Base-by-base conservation (phyloP, 2,797 vertebrate genomes). In the Aulostomus chinensis region DNA sequence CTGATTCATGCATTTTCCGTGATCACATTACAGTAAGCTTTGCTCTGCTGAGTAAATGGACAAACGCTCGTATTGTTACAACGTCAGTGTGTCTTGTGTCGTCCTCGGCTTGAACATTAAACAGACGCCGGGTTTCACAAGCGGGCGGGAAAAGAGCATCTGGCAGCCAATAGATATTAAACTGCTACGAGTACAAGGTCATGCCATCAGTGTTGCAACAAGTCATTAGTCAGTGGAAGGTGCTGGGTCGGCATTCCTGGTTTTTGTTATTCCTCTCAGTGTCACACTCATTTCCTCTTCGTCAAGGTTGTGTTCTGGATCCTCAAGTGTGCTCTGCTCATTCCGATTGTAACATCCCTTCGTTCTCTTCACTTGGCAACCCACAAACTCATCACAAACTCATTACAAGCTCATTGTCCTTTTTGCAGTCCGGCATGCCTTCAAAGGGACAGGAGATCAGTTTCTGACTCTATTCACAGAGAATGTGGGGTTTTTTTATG, bases 11-110 rank as follows among this genome's bases (percentile, higher is more conserved):
- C 69, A 73, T 75, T 78, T 77, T 76, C 60, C 64, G 68, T 47
- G 77, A 71, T 83, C 77, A 39, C 51, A 42, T 85, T 83, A 80
- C 83, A 76, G 54, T 54, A 25, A 36, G 38, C 39, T 11, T 25
- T 20, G 38, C 34, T 33, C 71, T 58, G 50, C 34, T 34, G 8
- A 50, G 57, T 30, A 52, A 50, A 66, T 35, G 61, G 49, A 83
- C 74, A 78, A 54, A 47, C 34, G 28, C 43, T 37, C 32, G 50
- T 41, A 68, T 66, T 82, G 78, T 83, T 57, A 25, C 41, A 18
- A 7, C 12, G 40, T 38, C 55, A 56, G 47, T 43, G 38, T 54
- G 25, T 22, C 41, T 56, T 1, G 13, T 60, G 21, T 70, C 14
- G 12, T 51, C 55, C 21, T 52, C 22, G 35, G 7, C 40, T 40